Evolutionary conservation across 2,113 vertebrate species (phyloP).

Genomic region (Phoxinus phoxinus): DNA sequence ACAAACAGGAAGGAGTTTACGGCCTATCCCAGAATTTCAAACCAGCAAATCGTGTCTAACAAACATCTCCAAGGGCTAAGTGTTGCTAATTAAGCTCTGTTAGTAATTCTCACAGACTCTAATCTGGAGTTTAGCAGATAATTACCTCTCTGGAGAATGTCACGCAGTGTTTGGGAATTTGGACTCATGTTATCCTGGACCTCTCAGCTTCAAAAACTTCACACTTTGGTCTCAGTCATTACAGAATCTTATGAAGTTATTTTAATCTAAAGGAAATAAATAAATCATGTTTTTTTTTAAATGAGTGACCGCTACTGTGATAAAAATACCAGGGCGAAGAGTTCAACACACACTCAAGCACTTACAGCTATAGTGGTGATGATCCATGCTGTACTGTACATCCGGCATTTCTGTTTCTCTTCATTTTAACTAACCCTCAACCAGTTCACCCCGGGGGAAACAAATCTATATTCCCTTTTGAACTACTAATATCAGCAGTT

Average conservation of each 20-base stretch:
- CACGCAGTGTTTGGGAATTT: neutral
- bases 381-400: neutral
- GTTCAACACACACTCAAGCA: neutral
- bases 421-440: neutral
- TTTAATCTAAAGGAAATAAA: neutral
- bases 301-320: neutral
- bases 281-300: neutral
- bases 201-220: neutral
- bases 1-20: neutral
- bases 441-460: neutral
- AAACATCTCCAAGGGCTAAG: neutral
- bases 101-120: conserved; percentile 17
- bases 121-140: conserved; percentile 6
- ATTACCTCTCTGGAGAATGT: conserved; percentile 24
- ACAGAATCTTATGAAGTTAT: neutral
- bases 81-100: conserved; percentile 3
- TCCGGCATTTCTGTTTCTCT: neutral
- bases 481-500: neutral
- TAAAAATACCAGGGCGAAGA: conserved; percentile 4
- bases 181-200: neutral
- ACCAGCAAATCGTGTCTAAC: neutral
- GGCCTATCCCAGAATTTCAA: neutral
- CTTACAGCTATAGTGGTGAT: neutral
- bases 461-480: neutral
- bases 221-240: neutral